Percentiles rank a stretch among this genome's conserved stretches.
These are phyloP conservation scores for Lumbricus terrestris DNA, from an alignment of 2,888 invertebrate genomes.

Conservation along the genomic window DNA sequence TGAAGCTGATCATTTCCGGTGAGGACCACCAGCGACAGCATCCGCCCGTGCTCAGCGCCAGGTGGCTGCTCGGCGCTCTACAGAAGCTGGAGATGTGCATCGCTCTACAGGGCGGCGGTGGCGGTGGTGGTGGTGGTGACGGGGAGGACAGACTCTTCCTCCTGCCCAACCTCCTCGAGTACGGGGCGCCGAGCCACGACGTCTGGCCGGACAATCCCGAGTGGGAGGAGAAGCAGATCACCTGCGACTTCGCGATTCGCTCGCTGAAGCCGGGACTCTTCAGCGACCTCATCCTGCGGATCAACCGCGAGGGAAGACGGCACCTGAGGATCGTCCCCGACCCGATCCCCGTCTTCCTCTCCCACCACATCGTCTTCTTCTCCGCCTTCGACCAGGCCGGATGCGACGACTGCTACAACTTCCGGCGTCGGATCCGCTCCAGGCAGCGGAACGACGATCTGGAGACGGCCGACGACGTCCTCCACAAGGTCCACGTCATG, in stretches of 20 bases:
- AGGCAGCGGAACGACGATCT: constrained; percentile 20
- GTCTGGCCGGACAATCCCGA: constrained; percentile 44
- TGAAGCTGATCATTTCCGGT: constrained; percentile 24
- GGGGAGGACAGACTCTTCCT: constrained; percentile 32
- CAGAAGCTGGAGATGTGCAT: constrained; percentile 40
- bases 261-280: constrained; percentile 38
- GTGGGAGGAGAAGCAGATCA: constrained; percentile 44
- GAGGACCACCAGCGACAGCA: constrained; percentile 15
- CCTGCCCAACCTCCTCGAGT: constrained; percentile 38
- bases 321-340: constrained; percentile 40
- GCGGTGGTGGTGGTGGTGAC: too few relatives aligned
- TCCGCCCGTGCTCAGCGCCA: not conserved
- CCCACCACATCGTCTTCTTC: constrained; percentile 42
- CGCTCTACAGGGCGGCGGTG: constrained; percentile 29
- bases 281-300: constrained; percentile 37
- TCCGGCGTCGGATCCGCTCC: constrained; percentile 28
- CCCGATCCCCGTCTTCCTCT: constrained; percentile 41
- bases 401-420: constrained; percentile 40
- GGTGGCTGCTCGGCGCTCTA: constrained; percentile 41
- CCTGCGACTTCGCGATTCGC: constrained; percentile 39
- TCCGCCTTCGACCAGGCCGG: constrained; percentile 41
- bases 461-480: constrained; percentile 36
- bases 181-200: constrained; percentile 39
- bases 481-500: constrained; percentile 42
- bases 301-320: constrained; percentile 37